Percentiles rank a stretch among this genome's conserved stretches.
Conservation (phyloP, 2,888 invertebrate species). For the Agrypnus murinus region DNA sequence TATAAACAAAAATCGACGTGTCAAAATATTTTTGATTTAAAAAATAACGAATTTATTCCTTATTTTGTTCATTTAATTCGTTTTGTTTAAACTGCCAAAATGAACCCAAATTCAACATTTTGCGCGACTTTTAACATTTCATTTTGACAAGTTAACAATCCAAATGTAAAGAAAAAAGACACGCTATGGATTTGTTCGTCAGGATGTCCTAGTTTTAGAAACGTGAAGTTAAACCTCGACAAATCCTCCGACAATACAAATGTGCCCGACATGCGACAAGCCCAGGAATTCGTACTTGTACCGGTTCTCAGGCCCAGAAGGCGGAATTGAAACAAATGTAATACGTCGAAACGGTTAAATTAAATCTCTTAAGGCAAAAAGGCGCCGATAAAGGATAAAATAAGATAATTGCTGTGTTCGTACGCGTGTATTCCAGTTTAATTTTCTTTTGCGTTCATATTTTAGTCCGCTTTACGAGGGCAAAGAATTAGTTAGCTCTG, state of each 20-base stretch:
- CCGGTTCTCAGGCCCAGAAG: slow-evolving; percentile 36
- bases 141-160: no score
- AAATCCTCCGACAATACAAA: slow-evolving; percentile 36
- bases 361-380: slow-evolving; percentile 37
- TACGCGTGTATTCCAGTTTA: slow-evolving; percentile 42
- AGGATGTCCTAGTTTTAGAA: slow-evolving; percentile 25
- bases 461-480: slow-evolving; percentile 38
- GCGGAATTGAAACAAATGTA: slow-evolving; percentile 40
- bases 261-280: slow-evolving; percentile 33
- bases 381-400: slow-evolving; percentile 41
- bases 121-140: no score
- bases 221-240: slow-evolving; percentile 21
- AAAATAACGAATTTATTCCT: no score
- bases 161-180: background rate
- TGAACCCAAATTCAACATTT: no score
- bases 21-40: no score
- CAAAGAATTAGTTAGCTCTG: background rate
- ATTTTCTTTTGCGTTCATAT: slow-evolving; percentile 38
- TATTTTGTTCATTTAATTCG: no score
- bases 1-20: no score
- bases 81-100: no score
- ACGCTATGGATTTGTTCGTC: background rate
- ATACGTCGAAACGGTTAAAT: slow-evolving; percentile 43
- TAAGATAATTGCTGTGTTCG: slow-evolving; percentile 43
- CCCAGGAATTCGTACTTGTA: slow-evolving; percentile 28